Percentiles rank a stretch among this genome's conserved stretches.
These are phyloP conservation scores for Orientallactaga bullata DNA, from an alignment of 2,113 vertebrate genomes.

Conservation along the genomic window DNA sequence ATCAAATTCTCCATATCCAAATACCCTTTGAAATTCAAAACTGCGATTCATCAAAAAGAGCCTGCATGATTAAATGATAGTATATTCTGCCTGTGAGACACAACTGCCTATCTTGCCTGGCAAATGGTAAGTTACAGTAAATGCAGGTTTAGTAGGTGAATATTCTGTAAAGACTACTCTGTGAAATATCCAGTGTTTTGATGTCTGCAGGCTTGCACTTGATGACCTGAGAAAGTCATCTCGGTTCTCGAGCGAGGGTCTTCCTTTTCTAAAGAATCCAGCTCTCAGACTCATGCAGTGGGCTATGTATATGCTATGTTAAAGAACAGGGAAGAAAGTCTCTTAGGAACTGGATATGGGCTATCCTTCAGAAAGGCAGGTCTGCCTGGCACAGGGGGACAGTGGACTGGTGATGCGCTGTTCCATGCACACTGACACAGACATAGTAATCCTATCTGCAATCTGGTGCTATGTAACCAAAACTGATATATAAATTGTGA, in stretches of 20 bases:
- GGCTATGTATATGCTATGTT: rapidly evolving
- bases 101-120: neutral
- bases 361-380: neutral
- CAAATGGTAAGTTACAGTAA: rapidly evolving
- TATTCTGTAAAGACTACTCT: neutral
- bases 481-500: rapidly evolving
- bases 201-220: rapidly evolving
- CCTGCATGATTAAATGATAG: neutral
- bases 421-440: neutral
- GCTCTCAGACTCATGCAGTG: neutral
- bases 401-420: neutral
- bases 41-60: neutral
- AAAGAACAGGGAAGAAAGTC: rapidly evolving
- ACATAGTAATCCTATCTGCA: neutral
- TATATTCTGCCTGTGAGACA: too few species aligned
- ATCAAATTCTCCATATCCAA: neutral
- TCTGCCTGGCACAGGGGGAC: rapidly evolving
- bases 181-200: neutral
- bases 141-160: rapidly evolving
- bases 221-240: neutral
- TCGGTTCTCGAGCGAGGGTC: neutral
- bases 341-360: neutral
- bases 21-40: neutral
- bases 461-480: neutral
- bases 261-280: neutral